Conservation (phyloP, 1,140 invertebrate genomes). For the Anastrepha ludens region DNA sequence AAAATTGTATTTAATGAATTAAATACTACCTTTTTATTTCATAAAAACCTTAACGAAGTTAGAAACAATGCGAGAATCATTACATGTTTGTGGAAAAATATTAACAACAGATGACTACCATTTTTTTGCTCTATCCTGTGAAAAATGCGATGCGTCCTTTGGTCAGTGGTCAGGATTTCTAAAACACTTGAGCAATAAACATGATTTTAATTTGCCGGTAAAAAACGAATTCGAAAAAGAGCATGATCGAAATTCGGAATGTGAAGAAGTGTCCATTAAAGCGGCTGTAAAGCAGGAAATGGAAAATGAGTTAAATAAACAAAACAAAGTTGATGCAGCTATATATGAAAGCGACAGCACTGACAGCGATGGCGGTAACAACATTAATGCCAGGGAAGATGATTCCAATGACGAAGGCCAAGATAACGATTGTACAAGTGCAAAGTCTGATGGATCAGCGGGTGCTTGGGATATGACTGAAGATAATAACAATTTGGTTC, state of each 20-base stretch:
- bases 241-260: not conserved
- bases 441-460: conserved; percentile 4
- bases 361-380: not conserved
- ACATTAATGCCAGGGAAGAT: not conserved
- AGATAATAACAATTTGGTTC: conserved; percentile 1
- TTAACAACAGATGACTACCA: conserved; percentile 45
- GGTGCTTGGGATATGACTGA: conserved; percentile 12
- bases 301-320: conserved; percentile 37
- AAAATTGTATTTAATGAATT: not conserved
- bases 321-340: conserved; percentile 1
- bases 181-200: conserved; percentile 21
- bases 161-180: conserved; percentile 49
- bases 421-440: not conserved
- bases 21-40: not conserved
- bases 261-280: not conserved
- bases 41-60: not conserved
- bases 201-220: conserved; percentile 19
- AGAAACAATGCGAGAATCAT: conserved; percentile 13
- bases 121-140: conserved; percentile 16
- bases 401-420: not conserved
- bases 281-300: conserved; percentile 7
- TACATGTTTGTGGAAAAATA: conserved; percentile 41
- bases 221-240: conserved; percentile 14
- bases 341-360: not conserved
- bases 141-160: conserved; percentile 41